Evolutionary conservation across 2,797 vertebrate genomes (phyloP).

Genomic region (Xyrichtys novacula): DNA sequence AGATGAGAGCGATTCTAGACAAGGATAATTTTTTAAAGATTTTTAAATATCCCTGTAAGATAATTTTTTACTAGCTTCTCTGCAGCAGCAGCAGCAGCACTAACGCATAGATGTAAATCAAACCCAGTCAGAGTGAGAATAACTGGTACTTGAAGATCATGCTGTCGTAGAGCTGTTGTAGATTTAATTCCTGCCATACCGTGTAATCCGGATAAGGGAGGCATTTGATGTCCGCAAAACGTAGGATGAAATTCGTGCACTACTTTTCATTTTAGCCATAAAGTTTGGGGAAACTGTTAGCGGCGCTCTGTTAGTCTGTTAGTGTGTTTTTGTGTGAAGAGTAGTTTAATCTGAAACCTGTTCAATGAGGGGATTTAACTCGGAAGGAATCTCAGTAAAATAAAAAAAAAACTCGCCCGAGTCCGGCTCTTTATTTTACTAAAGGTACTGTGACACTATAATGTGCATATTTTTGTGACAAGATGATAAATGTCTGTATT

Average conservation of each 20-base stretch:
- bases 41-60: constrained; percentile 89
- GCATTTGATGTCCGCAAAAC: constrained; percentile 62
- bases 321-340: constrained; percentile 75
- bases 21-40: constrained; percentile 85
- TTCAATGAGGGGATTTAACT: constrained; percentile 67
- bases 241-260: constrained; percentile 77
- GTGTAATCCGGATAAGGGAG: constrained; percentile 71
- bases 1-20: constrained; percentile 61
- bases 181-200: constrained; percentile 73
- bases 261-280: constrained; percentile 77
- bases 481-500: constrained; percentile 93
- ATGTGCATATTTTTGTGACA: constrained; percentile 93
- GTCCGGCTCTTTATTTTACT: constrained; percentile 56
- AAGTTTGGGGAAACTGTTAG: constrained; percentile 63
- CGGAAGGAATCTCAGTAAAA: constrained; percentile 33
- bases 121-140: constrained; percentile 57
- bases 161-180: constrained; percentile 64
- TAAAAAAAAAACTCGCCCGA: constrained; percentile 35
- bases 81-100: constrained; percentile 85
- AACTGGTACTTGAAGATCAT: constrained; percentile 65
- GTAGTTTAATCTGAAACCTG: constrained; percentile 61
- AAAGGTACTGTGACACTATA: constrained; percentile 89
- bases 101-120: constrained; percentile 58
- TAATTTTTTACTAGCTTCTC: constrained; percentile 94
- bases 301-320: constrained; percentile 72